These are phyloP conservation scores for Anisognathus igniventris DNA, from an alignment of 2,797 vertebrate species.

Conservation along the genomic window DNA sequence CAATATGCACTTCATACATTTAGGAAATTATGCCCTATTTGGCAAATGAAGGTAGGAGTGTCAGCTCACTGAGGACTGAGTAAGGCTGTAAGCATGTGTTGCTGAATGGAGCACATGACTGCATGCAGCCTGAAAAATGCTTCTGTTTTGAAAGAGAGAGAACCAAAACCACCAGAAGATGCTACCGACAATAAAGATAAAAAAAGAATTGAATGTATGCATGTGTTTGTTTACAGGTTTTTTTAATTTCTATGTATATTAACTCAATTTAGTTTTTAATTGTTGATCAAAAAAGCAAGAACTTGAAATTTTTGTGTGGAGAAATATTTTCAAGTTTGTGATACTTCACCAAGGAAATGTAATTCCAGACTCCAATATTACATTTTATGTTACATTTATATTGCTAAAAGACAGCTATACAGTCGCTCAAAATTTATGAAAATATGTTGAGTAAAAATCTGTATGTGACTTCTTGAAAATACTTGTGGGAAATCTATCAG, in stretches of 20 bases:
- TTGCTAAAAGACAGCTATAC: neutral
- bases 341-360: neutral
- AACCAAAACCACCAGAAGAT: neutral
- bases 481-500: neutral
- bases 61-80: neutral
- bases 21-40: neutral
- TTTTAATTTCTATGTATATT: neutral
- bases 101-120: neutral
- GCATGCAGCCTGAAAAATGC: neutral
- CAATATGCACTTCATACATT: neutral
- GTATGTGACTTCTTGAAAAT: neutral
- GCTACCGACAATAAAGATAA: neutral
- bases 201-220: neutral
- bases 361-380: neutral
- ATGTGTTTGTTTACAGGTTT: neutral
- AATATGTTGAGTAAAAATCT: neutral
- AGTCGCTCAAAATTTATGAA: neutral
- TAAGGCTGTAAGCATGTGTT: neutral
- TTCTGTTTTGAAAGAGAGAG: neutral
- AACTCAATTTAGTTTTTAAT: neutral
- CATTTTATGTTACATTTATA: neutral
- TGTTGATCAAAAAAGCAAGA: neutral
- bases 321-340: neutral
- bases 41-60: neutral
- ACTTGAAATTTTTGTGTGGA: neutral